Percentiles rank a stretch among this genome's conserved stretches.
phyloP scores from a whole-genome alignment of 2,888 invertebrate genomes.

The Incurvaria masculella region DNA sequence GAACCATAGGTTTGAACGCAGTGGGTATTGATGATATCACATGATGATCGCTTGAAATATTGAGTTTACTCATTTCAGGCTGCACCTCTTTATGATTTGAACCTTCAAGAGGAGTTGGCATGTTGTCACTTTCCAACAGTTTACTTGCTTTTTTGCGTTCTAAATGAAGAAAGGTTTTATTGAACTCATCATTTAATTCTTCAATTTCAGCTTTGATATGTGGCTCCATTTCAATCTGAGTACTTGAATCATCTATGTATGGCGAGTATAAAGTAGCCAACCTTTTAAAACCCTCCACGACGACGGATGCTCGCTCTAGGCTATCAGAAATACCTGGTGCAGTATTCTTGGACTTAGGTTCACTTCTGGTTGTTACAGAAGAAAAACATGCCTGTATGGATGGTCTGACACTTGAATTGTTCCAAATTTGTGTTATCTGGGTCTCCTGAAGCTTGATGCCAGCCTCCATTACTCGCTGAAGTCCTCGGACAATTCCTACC shows the following conservation, averaged over 20 bases:
- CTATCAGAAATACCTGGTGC: slow-evolving; percentile 55
- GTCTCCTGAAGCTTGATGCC: slow-evolving; percentile 63
- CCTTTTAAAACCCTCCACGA: slow-evolving; percentile 66
- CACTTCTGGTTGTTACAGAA: slow-evolving; percentile 30
- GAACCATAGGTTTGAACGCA: slow-evolving; percentile 5
- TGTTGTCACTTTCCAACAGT: neutral
- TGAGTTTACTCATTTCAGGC: slow-evolving; percentile 16
- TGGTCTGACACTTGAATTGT: slow-evolving; percentile 66
- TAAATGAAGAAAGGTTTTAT: slow-evolving; percentile 40
- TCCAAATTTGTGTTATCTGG: slow-evolving; percentile 58
- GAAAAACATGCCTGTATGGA: slow-evolving; percentile 27
- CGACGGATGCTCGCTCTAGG: slow-evolving; percentile 63
- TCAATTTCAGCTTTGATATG: slow-evolving; percentile 37
- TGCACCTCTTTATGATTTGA: neutral
- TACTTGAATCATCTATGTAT: slow-evolving; percentile 22
- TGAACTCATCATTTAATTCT: slow-evolving; percentile 42
- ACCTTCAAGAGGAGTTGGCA: neutral
- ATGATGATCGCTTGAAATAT: slow-evolving; percentile 20
- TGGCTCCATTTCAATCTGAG: slow-evolving; percentile 31
- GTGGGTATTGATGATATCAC: neutral
- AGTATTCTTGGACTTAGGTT: slow-evolving; percentile 26
- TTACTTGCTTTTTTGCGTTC: slow-evolving; percentile 17
- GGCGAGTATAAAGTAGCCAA: slow-evolving; percentile 46
- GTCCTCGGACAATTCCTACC: slow-evolving; percentile 64
- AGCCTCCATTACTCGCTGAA: slow-evolving; percentile 66